Percentiles rank a stretch among this genome's conserved stretches.
Conservation (phyloP, 2,113 vertebrate species). For the Telmatochromis sp. region DNA sequence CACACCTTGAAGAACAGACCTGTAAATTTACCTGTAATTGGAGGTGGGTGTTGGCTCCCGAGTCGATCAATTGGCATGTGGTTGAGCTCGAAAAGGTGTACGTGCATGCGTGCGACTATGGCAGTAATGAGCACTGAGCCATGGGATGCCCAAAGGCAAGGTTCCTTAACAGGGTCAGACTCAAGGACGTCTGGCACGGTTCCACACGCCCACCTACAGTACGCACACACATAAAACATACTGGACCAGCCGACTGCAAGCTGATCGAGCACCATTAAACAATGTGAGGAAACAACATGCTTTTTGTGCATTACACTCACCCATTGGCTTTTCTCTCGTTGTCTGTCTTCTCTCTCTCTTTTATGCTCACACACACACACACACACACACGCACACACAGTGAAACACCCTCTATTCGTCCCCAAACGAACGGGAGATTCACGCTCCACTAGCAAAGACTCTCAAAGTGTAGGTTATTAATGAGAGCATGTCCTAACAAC, state of each 20-base stretch:
- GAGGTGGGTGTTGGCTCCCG: not conserved
- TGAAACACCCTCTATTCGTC: constrained; percentile 56
- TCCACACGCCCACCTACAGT: constrained; percentile 3
- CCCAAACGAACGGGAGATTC: constrained; percentile 44
- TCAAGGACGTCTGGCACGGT: constrained; percentile 48
- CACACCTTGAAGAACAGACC: not conserved
- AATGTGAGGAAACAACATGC: constrained; percentile 24
- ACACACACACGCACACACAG: not conserved
- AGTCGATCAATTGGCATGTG: not conserved
- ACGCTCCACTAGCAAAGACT: constrained; percentile 53
- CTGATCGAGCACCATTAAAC: constrained; percentile 8
- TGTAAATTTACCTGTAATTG: constrained; percentile 1
- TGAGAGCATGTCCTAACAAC: constrained; percentile 63
- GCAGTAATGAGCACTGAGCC: constrained; percentile 50
- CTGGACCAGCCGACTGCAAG: not conserved
- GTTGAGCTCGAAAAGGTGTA: not conserved
- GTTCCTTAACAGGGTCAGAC: constrained; percentile 41
- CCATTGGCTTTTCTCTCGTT: not conserved
- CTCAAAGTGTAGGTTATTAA: constrained; percentile 63
- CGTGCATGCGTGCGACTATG: not conserved
- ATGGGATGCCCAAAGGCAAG: constrained; percentile 55
- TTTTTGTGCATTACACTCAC: constrained; percentile 1
- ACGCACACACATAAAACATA: constrained; percentile 6
- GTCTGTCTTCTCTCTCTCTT: not conserved
- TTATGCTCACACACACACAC: not conserved